Conservation (phyloP, 2,113 vertebrate species). For the Rhinogobius similis region DNA sequence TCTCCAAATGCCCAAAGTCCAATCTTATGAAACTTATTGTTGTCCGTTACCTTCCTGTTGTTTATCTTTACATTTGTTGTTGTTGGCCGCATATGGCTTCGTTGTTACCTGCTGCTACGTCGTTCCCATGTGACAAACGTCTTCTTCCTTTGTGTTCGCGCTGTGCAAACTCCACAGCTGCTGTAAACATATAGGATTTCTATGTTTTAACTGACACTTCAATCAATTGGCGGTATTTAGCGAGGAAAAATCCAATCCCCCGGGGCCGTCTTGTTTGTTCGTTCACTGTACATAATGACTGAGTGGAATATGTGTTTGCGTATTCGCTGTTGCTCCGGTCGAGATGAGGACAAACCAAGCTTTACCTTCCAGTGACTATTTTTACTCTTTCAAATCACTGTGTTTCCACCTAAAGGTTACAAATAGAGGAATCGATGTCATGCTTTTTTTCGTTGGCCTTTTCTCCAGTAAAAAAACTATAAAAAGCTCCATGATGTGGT, state of each 20-base stretch:
- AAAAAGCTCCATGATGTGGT: constrained; percentile 8
- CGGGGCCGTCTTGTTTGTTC: constrained; percentile 1
- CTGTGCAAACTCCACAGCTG: neutral
- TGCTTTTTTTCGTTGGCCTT: constrained; percentile 21
- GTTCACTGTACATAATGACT: neutral
- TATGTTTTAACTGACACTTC: neutral
- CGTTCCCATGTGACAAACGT: neutral
- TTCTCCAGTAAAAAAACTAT: constrained; percentile 1
- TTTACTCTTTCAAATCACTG: constrained; percentile 35
- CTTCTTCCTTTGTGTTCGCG: neutral
- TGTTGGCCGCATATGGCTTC: neutral
- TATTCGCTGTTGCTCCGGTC: neutral
- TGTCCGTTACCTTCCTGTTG: too few species aligned
- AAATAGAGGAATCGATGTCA: constrained; percentile 8
- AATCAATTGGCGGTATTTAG: neutral
- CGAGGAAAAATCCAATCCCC: neutral
- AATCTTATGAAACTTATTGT: too few species aligned
- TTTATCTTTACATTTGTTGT: neutral
- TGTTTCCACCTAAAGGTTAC: constrained; percentile 21
- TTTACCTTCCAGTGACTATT: neutral
- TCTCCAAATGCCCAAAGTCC: too few species aligned
- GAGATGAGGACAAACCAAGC: neutral
- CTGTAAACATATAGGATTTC: neutral
- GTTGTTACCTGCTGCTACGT: neutral
- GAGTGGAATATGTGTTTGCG: neutral